Percentiles rank a stretch among this genome's conserved stretches.
These are phyloP conservation scores for Sciaenops ocellatus DNA, from an alignment of 2,797 vertebrate genomes.

Conservation along the genomic window DNA sequence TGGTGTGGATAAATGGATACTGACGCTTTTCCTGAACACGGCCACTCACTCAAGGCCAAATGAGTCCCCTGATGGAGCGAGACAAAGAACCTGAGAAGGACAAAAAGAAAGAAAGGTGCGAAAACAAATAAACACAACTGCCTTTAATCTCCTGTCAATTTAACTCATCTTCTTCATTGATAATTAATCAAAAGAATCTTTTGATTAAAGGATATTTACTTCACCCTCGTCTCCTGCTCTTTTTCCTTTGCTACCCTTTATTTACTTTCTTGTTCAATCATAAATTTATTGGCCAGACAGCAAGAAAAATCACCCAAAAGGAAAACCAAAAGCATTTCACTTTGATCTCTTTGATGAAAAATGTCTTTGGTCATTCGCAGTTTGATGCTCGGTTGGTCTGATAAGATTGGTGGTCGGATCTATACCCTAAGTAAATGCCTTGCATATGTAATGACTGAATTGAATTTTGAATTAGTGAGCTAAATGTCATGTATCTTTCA, in stretches of 20 bases:
- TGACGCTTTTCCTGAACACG: slow-evolving; percentile 70
- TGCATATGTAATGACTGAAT: background rate
- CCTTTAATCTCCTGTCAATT: slow-evolving; percentile 40
- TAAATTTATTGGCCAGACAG: slow-evolving; percentile 36
- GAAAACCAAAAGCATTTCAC: slow-evolving; percentile 29
- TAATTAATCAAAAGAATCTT: slow-evolving; percentile 29
- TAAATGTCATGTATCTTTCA: slow-evolving; percentile 25
- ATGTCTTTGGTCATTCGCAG: slow-evolving; percentile 48
- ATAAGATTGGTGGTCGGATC: slow-evolving; percentile 17
- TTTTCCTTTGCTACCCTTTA: background rate
- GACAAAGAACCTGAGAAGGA: slow-evolving; percentile 14
- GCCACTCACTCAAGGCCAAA: slow-evolving; percentile 43
- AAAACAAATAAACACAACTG: background rate
- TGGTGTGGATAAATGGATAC: slow-evolving; percentile 79
- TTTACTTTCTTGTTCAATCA: slow-evolving; percentile 44
- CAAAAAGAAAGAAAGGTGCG: background rate
- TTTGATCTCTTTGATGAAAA: slow-evolving; percentile 48
- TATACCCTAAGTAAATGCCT: background rate
- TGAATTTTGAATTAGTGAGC: slow-evolving; percentile 17
- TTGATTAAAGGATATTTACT: slow-evolving; percentile 37
- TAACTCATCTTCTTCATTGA: slow-evolving; percentile 19
- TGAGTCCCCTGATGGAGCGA: slow-evolving; percentile 33
- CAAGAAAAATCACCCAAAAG: slow-evolving; percentile 34
- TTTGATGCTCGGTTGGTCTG: slow-evolving; percentile 38
- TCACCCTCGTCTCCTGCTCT: background rate